A percentile compares a stretch with the other conserved stretches of the same genome.
Conservation (phyloP, 2,113 vertebrate species). For the Anoura caudifer region DNA sequence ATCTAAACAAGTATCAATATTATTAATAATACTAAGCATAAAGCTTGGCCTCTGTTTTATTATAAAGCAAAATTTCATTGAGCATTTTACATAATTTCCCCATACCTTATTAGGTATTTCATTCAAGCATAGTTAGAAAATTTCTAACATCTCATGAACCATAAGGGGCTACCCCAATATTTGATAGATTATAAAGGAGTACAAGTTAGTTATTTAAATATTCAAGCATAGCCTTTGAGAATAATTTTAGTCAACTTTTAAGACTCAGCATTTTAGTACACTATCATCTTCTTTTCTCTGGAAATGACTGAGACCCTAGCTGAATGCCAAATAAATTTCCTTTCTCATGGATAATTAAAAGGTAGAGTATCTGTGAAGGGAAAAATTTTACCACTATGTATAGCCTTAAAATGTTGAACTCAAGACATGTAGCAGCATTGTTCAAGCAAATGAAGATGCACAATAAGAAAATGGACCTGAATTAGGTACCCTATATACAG, state of each 20-base stretch:
- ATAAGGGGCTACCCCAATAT: background rate
- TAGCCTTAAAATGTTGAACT: conserved; percentile 7
- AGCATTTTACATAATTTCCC: background rate
- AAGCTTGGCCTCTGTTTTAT: background rate
- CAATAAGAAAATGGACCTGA: background rate
- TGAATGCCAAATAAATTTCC: conserved; percentile 27
- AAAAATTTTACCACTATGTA: background rate
- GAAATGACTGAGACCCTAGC: background rate
- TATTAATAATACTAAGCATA: conserved; percentile 36
- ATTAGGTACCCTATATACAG: background rate
- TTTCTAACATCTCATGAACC: conserved; percentile 10
- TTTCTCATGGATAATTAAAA: conserved; percentile 21
- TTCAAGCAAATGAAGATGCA: conserved; percentile 31
- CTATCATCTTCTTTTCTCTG: conserved; percentile 9
- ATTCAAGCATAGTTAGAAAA: conserved; percentile 10
- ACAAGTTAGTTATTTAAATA: conserved; percentile 19
- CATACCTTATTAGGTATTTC: background rate
- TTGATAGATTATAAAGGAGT: background rate
- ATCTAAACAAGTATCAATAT: background rate
- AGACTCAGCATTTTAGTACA: background rate
- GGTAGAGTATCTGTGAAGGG: background rate
- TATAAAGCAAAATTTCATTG: background rate
- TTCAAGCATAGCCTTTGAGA: conserved; percentile 33
- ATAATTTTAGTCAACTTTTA: conserved; percentile 30
- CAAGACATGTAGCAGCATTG: conserved; percentile 8